Conservation (phyloP, 2,113 vertebrate genomes). For the Odontesthes bonariensis region DNA sequence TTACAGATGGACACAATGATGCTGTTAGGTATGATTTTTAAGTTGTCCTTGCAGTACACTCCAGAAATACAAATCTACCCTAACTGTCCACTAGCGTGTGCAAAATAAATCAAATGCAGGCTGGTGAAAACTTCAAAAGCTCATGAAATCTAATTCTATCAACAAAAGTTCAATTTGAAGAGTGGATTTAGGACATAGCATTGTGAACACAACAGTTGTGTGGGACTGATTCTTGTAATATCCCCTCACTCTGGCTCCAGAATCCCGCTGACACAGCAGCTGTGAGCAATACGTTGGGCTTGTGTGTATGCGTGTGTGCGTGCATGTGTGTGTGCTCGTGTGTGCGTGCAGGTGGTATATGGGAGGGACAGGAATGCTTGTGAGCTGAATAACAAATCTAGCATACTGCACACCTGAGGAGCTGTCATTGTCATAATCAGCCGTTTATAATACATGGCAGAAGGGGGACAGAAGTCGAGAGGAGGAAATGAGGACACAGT, state of each 20-base stretch:
- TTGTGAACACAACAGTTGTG: slow-evolving; percentile 47
- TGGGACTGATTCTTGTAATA: slow-evolving; percentile 69
- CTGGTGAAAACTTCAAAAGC: slow-evolving; percentile 24
- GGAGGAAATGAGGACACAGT: slow-evolving; percentile 70
- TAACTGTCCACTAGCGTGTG: slow-evolving; percentile 25
- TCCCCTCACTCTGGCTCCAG: slow-evolving; percentile 48
- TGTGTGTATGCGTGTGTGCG: slow-evolving; percentile 16
- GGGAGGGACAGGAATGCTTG: slow-evolving; percentile 66
- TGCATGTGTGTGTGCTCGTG: slow-evolving; percentile 12
- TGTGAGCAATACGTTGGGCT: slow-evolving; percentile 61
- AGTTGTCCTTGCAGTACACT: no score
- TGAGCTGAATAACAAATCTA: slow-evolving; percentile 80
- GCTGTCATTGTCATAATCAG: slow-evolving; percentile 77
- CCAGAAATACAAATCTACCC: slow-evolving; percentile 4
- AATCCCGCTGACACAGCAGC: slow-evolving; percentile 82
- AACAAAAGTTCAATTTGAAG: slow-evolving; percentile 47
- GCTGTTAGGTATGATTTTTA: no score
- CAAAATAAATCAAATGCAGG: slow-evolving; percentile 31
- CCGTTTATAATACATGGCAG: slow-evolving; percentile 77
- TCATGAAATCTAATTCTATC: slow-evolving; percentile 45
- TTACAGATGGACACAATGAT: no score
- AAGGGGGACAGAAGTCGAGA: slow-evolving; percentile 67
- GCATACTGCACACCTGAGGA: slow-evolving; percentile 79
- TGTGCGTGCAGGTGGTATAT: slow-evolving; percentile 64
- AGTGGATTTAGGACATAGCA: slow-evolving; percentile 45